Evolutionary conservation across 2,113 vertebrate species (phyloP), one percentile per base, ranked within the genome.

Genomic region (Odocoileus hemionus): DNA sequence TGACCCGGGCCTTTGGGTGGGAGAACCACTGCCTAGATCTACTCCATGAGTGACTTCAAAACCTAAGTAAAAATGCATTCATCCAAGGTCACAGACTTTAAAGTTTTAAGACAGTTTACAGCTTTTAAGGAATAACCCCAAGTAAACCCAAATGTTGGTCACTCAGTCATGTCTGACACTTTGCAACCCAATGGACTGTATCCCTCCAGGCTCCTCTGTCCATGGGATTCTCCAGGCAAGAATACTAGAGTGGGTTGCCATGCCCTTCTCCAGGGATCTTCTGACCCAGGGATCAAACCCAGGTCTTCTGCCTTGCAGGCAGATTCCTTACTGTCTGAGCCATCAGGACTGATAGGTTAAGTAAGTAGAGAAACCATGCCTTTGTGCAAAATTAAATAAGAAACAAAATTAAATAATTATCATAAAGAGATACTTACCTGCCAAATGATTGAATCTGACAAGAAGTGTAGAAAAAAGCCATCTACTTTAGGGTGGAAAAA

Each of bases 11-110:
- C 64, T 78, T n/a, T 43, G 78, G 8, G 45, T n/a, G 10, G 5
- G 7, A 79, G 60, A 39, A 26, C 6, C 7, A 6, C 17, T 16
- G 4, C 47, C 5, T 92, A 7, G 2, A 28, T 10, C 26, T 88
- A 30, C 1, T 28, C 5, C 2, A 0, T 2, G 6, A n/a, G 9
- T 47, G 2, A 39, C 26, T 61, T 84, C 3, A 28, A 86, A 50
- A 19, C 55, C 28, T 45, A 47, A 78, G 19, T 28, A 33, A 84
- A 82, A 60, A n/a, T 36, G 3, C 39, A 2, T 83, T 12, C 9
- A 57, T n/a, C 28, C 0, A 30, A 17, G 4, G 10, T 26, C 4
- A 19, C 25, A 45, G 23, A 78, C 86, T 91, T 85, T 36, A 7
- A 84, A 70, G 64, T 50, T 26, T 26, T 25, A 33, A 28, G n/a